These are phyloP conservation scores for Varecia variegata DNA, from an alignment of 2,797 vertebrate species.

Conservation along the genomic window DNA sequence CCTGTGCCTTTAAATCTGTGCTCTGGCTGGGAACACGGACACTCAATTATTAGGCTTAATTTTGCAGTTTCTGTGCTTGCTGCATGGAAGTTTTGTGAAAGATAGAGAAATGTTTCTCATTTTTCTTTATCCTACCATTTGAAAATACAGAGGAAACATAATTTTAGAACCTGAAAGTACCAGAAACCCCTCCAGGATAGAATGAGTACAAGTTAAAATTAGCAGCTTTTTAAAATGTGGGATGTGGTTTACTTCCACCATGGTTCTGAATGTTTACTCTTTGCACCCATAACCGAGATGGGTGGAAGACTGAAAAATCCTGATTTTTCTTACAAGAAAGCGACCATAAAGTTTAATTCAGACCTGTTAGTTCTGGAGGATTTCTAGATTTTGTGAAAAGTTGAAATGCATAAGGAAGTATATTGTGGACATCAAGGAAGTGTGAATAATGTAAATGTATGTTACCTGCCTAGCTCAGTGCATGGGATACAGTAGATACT, in stretches of 20 bases:
- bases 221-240: background rate
- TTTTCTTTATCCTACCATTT: background rate
- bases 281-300: background rate
- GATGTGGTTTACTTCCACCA: background rate
- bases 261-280: background rate
- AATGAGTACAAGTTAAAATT: conserved; percentile 29
- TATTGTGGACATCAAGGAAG: background rate
- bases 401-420: background rate
- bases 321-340: background rate
- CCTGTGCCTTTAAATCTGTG: background rate
- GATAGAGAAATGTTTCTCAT: background rate
- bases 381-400: background rate
- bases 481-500: background rate
- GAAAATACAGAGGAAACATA: background rate
- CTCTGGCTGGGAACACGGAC: background rate
- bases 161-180: conserved; percentile 21
- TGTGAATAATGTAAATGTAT: background rate
- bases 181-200: conserved; percentile 14
- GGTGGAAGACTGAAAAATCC: background rate
- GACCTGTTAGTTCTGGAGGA: background rate
- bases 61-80: background rate
- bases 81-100: background rate
- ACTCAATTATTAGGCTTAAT: background rate
- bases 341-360: background rate
- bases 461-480: background rate